Percentiles rank a stretch among this genome's conserved stretches.
Evolutionary conservation across 2,113 vertebrate species (phyloP).

Genomic region (Uria lomvia): DNA sequence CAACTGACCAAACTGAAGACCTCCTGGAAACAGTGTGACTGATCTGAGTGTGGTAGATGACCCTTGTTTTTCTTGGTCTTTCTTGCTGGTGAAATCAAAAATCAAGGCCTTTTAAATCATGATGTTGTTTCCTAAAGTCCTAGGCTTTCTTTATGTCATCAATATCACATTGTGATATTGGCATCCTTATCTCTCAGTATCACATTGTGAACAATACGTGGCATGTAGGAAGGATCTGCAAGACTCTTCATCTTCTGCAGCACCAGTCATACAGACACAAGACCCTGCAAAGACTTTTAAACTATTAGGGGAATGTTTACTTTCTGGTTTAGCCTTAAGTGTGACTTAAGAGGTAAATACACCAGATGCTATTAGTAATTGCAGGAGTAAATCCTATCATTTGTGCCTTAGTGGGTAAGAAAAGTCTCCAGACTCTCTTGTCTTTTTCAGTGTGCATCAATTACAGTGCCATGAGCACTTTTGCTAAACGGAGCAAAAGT

Average conservation of each 20-base stretch:
- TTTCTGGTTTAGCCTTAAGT: background rate
- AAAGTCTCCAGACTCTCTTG: background rate
- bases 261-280: background rate
- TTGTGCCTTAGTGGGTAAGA: background rate
- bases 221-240: background rate
- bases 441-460: background rate
- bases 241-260: background rate
- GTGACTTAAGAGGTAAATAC: background rate
- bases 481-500: background rate
- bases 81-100: background rate
- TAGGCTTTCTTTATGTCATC: background rate
- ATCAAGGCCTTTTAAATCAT: background rate
- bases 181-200: background rate
- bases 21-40: background rate
- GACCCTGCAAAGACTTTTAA: background rate
- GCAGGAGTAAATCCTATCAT: background rate
- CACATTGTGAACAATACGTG: background rate
- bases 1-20: background rate
- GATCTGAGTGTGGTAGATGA: background rate
- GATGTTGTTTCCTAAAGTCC: background rate
- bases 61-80: background rate
- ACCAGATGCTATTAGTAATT: background rate
- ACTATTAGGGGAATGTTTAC: background rate
- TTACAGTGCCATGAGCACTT: background rate
- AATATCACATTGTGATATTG: background rate